A percentile compares a stretch with the other conserved stretches of the same genome.
These are phyloP conservation scores for Alloplasta piceator DNA, from an alignment of 2,888 invertebrate genomes.

Conservation along the genomic window DNA sequence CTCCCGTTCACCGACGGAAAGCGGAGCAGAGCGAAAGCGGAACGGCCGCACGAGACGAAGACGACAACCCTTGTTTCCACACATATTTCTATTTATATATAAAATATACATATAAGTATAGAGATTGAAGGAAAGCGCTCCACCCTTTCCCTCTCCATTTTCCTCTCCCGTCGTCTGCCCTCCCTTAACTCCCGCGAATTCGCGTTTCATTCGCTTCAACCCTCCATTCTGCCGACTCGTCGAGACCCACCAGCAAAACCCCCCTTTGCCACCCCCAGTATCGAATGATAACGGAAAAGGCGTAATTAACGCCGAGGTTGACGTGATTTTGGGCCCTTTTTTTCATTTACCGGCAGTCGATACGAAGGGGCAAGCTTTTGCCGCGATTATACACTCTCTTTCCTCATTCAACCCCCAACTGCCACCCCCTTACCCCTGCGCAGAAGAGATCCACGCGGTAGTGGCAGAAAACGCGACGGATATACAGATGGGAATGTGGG, in stretches of 20 bases:
- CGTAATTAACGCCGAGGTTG: too few relatives aligned
- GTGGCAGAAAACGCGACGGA: too few relatives aligned
- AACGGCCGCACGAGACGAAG: conserved; percentile 53
- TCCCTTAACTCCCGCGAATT: conserved; percentile 57
- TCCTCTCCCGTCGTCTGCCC: conserved; percentile 68
- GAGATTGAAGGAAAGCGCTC: conserved; percentile 75
- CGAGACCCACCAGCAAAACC: conserved; percentile 46
- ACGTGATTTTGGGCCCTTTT: too few relatives aligned
- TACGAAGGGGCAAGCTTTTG: too few relatives aligned
- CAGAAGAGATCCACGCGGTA: conserved; percentile 17
- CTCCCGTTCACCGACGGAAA: conserved; percentile 6
- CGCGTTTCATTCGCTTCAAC: conserved; percentile 56
- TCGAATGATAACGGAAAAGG: too few relatives aligned
- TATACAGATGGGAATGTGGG: conserved; percentile 29
- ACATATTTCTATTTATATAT: not conserved
- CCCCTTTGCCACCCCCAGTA: conserved; percentile 45
- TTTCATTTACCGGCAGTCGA: too few relatives aligned
- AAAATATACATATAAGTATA: conserved; percentile 67
- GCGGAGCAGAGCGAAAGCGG: conserved; percentile 46
- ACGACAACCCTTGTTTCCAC: conserved; percentile 31
- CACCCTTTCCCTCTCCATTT: conserved; percentile 71
- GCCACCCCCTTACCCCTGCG: conserved; percentile 45
- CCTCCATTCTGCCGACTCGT: conserved; percentile 61
- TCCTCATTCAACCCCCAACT: conserved; percentile 1
- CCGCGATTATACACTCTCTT: not conserved